Evolutionary conservation across 2,888 invertebrate genomes (phyloP), one percentile per base, ranked within the genome.

Genomic region (Xiphydria camelus): DNA sequence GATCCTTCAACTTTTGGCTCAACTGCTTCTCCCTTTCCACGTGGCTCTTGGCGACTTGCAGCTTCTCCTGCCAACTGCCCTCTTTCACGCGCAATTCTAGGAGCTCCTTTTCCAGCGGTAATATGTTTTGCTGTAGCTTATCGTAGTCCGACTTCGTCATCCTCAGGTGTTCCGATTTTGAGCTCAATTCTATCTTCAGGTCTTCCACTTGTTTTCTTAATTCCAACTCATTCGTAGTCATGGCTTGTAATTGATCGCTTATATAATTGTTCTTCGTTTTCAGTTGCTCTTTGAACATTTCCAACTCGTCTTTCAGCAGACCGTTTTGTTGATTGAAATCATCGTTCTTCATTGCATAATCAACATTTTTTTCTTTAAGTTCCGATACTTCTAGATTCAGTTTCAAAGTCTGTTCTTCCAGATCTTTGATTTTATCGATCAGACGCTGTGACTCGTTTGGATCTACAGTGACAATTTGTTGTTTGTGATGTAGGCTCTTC

Each of bases 231-330:
- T 64, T 58, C 0, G 55, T 56, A 1, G 70, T 70, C 66, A 72
- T 70, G 0, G 63, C 51, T 25, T 71, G 73, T 5, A 75, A 42
- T 10, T 66, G 58, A 15, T 71, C 66, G 2, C 67, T 69, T 31
- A 75, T 75, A 25, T 68, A 75, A 14, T 67, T 63, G 29, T 71
- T 73, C 36, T 75, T 75, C 9, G 68, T 65, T 43, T 56, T 64
- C 18, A 75, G 33, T 23, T 75, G 75, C 4, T 75, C 73, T 34
- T 68, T 75, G 21, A 74, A 72, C 63, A 70, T 66, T n/a, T 59
- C 57, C 23, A 70, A 40, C 22, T 68, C 74, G 19, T 75, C 75
- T 18, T 61, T 62, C n/a, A 74, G 31, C 14, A 75, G 36, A 40
- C 61, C 57, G 31, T 68, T 71, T 20, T 74, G 75, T 25, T 75